A percentile compares a stretch with the other conserved stretches of the same genome.
phyloP scores from a whole-genome alignment of 2,888 invertebrate genomes.

The Rhorus exstirpatorius region DNA sequence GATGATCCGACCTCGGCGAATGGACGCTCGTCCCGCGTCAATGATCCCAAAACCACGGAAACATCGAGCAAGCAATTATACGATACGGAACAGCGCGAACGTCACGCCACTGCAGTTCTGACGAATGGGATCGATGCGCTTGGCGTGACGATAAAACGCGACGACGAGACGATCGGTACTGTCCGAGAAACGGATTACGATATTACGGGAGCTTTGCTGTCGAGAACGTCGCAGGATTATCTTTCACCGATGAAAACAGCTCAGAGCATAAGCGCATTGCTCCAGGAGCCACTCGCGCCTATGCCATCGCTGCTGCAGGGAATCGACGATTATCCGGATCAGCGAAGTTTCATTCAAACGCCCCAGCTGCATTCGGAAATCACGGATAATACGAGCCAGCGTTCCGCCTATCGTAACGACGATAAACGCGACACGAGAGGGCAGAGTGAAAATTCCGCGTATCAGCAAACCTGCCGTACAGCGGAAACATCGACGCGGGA shows the following conservation, averaged over 20 bases:
- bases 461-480: slow-evolving; percentile 16
- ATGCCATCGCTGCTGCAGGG: slow-evolving; percentile 81
- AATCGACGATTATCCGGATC: slow-evolving; percentile 79
- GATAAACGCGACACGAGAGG: too few relatives aligned
- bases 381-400: too few relatives aligned
- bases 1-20: slow-evolving; percentile 77
- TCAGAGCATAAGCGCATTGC: slow-evolving; percentile 82
- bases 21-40: slow-evolving; percentile 71
- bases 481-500: slow-evolving; percentile 37
- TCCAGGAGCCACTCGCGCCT: slow-evolving; percentile 81
- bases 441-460: neutral
- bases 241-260: slow-evolving; percentile 82
- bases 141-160: too few relatives aligned
- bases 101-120: too few relatives aligned
- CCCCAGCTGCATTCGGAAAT: slow-evolving; percentile 9
- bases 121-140: slow-evolving; percentile 79
- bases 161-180: slow-evolving; percentile 49
- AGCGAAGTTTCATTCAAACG: too few relatives aligned
- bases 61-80: too few relatives aligned
- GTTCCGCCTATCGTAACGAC: too few relatives aligned
- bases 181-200: slow-evolving; percentile 53
- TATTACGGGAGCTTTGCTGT: slow-evolving; percentile 38
- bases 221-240: slow-evolving; percentile 73
- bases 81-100: too few relatives aligned
- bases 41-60: slow-evolving; percentile 77